Evolutionary conservation across 2,113 vertebrate species (phyloP).

Genomic region (human): DNA sequence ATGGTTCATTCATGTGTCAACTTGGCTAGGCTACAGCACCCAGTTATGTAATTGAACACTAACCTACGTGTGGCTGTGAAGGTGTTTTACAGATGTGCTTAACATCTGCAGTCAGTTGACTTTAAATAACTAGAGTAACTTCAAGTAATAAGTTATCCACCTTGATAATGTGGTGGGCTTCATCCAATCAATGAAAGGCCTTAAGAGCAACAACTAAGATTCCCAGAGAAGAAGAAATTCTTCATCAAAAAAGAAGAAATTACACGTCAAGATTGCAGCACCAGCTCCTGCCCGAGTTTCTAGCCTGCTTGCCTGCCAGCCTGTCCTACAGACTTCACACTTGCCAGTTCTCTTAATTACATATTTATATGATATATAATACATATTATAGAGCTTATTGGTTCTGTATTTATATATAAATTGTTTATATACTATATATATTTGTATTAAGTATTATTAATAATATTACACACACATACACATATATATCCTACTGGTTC

Average conservation of each 20-base stretch:
- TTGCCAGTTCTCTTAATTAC: background rate
- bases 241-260: slow-evolving; percentile 23
- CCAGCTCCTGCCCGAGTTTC: background rate
- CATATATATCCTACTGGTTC: background rate
- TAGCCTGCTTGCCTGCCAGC: background rate
- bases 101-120: background rate
- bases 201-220: background rate
- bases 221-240: background rate
- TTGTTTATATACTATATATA: background rate
- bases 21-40: background rate
- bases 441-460: background rate
- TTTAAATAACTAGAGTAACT: too few relatives aligned
- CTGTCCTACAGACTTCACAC: background rate
- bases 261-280: background rate
- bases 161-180: background rate
- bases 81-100: background rate
- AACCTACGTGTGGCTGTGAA: background rate
- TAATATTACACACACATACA: background rate
- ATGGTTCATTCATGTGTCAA: background rate
- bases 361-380: background rate
- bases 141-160: background rate
- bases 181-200: background rate
- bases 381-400: background rate
- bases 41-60: background rate
- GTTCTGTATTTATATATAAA: background rate